phyloP scores from a whole-genome alignment of 2,888 invertebrate species.

The Proisotoma minuta region DNA sequence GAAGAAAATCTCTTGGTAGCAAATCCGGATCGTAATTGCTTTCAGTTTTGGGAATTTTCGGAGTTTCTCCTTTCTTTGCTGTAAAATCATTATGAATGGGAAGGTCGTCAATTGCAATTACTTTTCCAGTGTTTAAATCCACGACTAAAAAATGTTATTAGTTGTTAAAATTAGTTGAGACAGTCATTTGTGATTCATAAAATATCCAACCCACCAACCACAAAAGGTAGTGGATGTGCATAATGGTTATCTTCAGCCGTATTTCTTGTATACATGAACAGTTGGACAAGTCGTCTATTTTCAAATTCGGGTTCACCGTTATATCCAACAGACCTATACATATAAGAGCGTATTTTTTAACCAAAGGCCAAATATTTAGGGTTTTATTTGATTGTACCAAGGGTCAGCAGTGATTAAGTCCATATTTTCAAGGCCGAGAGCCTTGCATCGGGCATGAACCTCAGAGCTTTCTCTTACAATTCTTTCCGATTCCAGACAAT shows the following conservation, averaged over 20 bases:
- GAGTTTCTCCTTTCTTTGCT: slow-evolving; percentile 2
- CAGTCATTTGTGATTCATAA: no score
- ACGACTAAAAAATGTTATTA: slow-evolving; percentile 25
- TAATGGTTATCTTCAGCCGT: slow-evolving; percentile 42
- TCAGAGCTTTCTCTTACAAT: slow-evolving; percentile 27
- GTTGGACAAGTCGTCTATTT: slow-evolving; percentile 34
- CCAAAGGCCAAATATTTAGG: no score
- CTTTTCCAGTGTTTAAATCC: slow-evolving; percentile 31
- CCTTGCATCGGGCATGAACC: slow-evolving; percentile 28
- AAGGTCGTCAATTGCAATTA: slow-evolving; percentile 38
- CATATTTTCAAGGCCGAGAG: slow-evolving; percentile 33
- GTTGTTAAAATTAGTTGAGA: background rate
- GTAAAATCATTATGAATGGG: slow-evolving; percentile 32
- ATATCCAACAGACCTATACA: slow-evolving; percentile 39
- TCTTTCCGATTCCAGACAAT: slow-evolving; percentile 31
- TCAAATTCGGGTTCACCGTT: slow-evolving; percentile 38
- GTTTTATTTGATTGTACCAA: slow-evolving; percentile 25
- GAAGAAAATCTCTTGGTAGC: slow-evolving; percentile 16
- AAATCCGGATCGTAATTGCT: slow-evolving; percentile 38
- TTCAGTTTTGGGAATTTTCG: slow-evolving; percentile 21
- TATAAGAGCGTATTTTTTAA: no score
- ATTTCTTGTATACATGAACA: slow-evolving; percentile 40
- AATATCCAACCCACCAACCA: slow-evolving; percentile 24
- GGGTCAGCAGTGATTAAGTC: slow-evolving; percentile 41
- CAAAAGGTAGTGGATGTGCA: slow-evolving; percentile 40